Base-by-base conservation (phyloP, 1,140 invertebrate genomes). In the Rhynchophorus ferrugineus region DNA sequence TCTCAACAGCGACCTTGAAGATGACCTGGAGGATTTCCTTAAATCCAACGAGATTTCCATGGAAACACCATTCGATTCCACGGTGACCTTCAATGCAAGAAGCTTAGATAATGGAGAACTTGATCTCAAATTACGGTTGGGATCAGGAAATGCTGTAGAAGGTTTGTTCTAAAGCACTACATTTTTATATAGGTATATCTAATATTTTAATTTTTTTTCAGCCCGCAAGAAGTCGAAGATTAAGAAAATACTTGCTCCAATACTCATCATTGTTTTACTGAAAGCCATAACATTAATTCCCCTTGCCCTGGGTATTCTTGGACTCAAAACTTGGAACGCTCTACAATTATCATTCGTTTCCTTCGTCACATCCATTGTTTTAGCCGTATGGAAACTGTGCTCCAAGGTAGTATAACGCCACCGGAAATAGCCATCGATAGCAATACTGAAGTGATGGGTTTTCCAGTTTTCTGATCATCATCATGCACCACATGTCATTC, bases 271-370 rank as follows among this genome's bases (percentile, higher is more conserved):
- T 69, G 80, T 89, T 22, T 75, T 89, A 44, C 74, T 89, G 45
- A 89, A 89, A 69, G 85, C 85, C 3, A 86, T 89, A 72, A 88
- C 85, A 38, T 75, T 89, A 43, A 85, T 89, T 43, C 87, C 87
- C 2, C 71, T 89, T 60, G 86, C 85, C 22, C 82, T 89, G 62
- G 86, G 85, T 63, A 80, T 89, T 38, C 75, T 89, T 34, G 86
- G 85, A 60, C 71, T 89, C 60, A 89, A 89, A 68, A 86, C 85
- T 16, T 89, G 86, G 82, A 89, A 89, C 66, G 86, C 85, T 0
- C 78, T 89, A 50, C 85, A 87, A 61, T 74, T 89, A 51, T 86
- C 84, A 19, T 89, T 89, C 79, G 87, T 88, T 79, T 87, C 85
- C 36, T 89, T 89, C 72, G 80, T 89, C 57, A 81, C 87, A 13